Evolutionary conservation across 2,797 vertebrate species (phyloP).

Genomic region (Cyprinella venusta): DNA sequence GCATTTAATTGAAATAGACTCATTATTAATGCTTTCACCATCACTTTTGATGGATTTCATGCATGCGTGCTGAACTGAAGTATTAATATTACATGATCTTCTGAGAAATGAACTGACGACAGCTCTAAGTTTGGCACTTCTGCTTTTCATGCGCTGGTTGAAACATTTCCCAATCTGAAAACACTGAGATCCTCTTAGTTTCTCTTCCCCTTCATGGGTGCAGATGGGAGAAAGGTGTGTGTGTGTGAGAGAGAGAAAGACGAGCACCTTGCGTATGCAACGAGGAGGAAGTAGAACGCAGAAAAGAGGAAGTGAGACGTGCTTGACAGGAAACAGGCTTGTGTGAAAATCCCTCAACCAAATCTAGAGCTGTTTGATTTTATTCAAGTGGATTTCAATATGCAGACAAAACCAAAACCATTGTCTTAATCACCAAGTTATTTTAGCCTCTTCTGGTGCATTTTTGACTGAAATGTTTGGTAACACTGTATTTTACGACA

Average conservation of each 20-base stretch:
- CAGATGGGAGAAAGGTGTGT: conserved; percentile 51
- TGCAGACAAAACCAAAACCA: neutral
- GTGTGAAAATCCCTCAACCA: conserved; percentile 63
- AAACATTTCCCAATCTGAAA: conserved; percentile 47
- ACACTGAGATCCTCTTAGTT: conserved; percentile 42
- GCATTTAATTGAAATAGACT: neutral
- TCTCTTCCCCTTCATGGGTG: conserved; percentile 52
- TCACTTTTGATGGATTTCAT: neutral
- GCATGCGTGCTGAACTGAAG: neutral
- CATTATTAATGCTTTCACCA: neutral
- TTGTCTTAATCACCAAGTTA: neutral
- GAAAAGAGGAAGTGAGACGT: conserved; percentile 73
- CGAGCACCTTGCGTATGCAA: conserved; percentile 37
- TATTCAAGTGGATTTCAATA: neutral
- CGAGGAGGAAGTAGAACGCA: conserved; percentile 65
- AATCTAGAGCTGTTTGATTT: neutral
- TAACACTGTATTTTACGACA: too few species aligned
- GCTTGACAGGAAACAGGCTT: conserved; percentile 72
- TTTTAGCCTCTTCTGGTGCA: too few species aligned
- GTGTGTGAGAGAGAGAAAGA: conserved; percentile 11
- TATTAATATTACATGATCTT: neutral
- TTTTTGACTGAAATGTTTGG: too few species aligned
- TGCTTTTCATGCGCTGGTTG: conserved; percentile 53
- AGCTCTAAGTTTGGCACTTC: conserved; percentile 49
- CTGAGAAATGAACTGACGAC: conserved; percentile 43